phyloP scores from a whole-genome alignment of 2,113 vertebrate species.

The Heterochromis multidens region DNA sequence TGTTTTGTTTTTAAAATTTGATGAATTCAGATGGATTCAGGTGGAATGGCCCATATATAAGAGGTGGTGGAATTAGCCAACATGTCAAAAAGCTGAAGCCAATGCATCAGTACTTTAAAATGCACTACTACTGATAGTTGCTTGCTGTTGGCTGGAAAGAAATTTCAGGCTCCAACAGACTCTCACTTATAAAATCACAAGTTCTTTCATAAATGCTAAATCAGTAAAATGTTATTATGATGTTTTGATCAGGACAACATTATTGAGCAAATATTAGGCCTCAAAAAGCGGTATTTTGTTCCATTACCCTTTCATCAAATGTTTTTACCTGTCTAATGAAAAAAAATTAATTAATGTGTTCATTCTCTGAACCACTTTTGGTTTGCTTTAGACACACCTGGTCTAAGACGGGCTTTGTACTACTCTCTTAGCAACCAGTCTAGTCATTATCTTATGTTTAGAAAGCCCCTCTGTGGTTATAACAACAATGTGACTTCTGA shows the following conservation, averaged over 20 bases:
- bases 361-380: not conserved
- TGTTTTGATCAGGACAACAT: not conserved
- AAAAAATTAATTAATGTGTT: not conserved
- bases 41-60: not conserved
- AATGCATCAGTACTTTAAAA: not conserved
- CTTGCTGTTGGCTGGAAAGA: not conserved
- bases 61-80: not conserved
- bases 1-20: accelerated
- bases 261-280: no score
- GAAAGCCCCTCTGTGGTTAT: not conserved
- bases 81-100: not conserved
- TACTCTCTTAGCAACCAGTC: not conserved
- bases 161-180: not conserved
- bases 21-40: not conserved
- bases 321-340: not conserved
- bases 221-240: not conserved
- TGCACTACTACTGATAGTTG: accelerated
- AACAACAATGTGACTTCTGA: not conserved
- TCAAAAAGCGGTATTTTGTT: no score
- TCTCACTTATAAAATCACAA: no score
- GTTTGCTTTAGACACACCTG: not conserved
- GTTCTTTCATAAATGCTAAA: no score
- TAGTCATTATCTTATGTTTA: not conserved
- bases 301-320: not conserved
- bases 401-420: not conserved